Evolutionary conservation across 2,797 vertebrate genomes (phyloP).

Genomic region (Molossus alvarezi): DNA sequence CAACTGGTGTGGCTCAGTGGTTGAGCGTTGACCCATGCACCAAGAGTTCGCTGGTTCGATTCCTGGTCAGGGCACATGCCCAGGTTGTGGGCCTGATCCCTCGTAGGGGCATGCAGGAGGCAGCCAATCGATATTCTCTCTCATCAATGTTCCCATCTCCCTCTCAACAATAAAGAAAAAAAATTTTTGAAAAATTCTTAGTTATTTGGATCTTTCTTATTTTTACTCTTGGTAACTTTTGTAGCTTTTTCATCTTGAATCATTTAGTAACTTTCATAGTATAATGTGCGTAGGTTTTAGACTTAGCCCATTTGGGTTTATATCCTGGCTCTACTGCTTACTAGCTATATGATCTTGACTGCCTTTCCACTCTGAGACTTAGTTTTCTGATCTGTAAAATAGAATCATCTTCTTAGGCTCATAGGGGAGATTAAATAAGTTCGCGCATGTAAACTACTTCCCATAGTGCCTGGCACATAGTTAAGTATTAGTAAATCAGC

Average conservation of each 20-base stretch:
- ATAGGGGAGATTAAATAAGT: conserved; percentile 18
- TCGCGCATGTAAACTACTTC: conserved; percentile 31
- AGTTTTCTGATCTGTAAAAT: conserved; percentile 32
- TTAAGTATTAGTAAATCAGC: conserved; percentile 53
- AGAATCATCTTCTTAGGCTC: background rate
- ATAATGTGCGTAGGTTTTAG: background rate
- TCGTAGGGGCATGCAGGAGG: too few species aligned
- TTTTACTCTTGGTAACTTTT: conserved; percentile 54
- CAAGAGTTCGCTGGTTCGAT: too few species aligned
- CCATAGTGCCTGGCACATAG: background rate
- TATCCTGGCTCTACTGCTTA: background rate
- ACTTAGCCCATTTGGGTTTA: background rate
- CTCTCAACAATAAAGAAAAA: too few species aligned
- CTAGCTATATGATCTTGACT: background rate
- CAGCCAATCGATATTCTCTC: too few species aligned
- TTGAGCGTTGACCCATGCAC: too few species aligned
- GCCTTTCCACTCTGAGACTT: background rate
- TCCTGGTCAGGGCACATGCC: too few species aligned
- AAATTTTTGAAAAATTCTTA: background rate
- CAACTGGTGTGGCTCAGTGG: too few species aligned
- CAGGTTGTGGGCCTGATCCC: too few species aligned
- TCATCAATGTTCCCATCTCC: too few species aligned
- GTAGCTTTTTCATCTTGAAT: conserved; percentile 36
- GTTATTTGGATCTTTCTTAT: conserved; percentile 20
- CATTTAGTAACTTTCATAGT: conserved; percentile 35